phyloP scores from a whole-genome alignment of 1,140 invertebrate genomes.

The Diorhabda elongata region DNA sequence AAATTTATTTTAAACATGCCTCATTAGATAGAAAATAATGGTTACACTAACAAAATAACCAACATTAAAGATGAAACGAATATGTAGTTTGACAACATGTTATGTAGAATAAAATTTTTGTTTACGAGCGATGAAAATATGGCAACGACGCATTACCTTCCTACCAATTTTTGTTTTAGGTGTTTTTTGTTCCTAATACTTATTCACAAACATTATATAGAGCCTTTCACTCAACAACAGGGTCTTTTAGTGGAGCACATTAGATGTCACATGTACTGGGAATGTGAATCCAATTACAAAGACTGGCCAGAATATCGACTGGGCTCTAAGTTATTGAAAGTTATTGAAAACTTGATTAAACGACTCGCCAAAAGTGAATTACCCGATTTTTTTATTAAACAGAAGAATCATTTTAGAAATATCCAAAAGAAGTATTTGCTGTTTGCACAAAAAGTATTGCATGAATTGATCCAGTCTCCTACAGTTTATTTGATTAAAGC shows the following conservation, averaged over 20 bases:
- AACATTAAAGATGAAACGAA: too few species aligned
- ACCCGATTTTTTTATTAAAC: constrained; percentile 68
- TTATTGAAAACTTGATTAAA: constrained; percentile 54
- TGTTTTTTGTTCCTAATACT: constrained; percentile 62
- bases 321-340: constrained; percentile 60
- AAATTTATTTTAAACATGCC: too few species aligned
- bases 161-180: constrained; percentile 34
- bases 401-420: constrained; percentile 67
- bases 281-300: constrained; percentile 65
- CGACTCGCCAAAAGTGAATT: constrained; percentile 56
- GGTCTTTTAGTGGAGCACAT: constrained; percentile 63
- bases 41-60: too few species aligned
- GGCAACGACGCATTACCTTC: too few species aligned
- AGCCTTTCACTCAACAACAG: constrained; percentile 53
- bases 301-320: constrained; percentile 67
- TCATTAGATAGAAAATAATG: too few species aligned
- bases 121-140: too few species aligned
- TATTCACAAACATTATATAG: constrained; percentile 65
- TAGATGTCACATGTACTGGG: constrained; percentile 73
- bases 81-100: too few species aligned
- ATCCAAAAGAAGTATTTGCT: constrained; percentile 60
- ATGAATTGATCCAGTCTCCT: constrained; percentile 59
- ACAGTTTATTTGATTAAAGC: constrained; percentile 64
- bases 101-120: too few species aligned
- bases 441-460: constrained; percentile 61